Base-by-base conservation (phyloP, 2,888 invertebrate species). In the Corythucha ciliata region DNA sequence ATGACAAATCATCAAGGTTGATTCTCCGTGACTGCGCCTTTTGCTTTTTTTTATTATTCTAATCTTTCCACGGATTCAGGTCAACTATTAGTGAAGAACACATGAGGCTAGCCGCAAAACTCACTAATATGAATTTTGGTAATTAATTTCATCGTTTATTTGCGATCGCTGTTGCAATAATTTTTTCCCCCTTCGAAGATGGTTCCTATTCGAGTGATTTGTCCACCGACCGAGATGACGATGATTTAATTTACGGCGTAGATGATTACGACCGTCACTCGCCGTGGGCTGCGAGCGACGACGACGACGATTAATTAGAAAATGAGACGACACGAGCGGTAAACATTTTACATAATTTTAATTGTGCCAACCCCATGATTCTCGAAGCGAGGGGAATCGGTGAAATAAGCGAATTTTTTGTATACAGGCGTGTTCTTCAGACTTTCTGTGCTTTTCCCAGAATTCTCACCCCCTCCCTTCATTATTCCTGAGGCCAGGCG, bases 1-100 rank as follows among this genome's bases (percentile, higher is more conserved):
- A 45, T 33, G 44, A 49, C 18, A 40, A 36, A 21, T 34, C 20
- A 10, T 46, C 54, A 40, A 49, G 52, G 52, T 48, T 16, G 20
- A 37, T 54, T 34, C 22, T 20, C 10, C n/a, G n/a, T n/a, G 24
- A 41, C 16, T 41, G 41, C 24, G n/a, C 2, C 2, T 12, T 37
- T 16, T 37, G 37, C 2, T n/a, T 37, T 37, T 10, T 37, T n/a
- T 37, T 16, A n/a, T n/a, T n/a, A 29, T 10, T 29, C 29, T 29
- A 29, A n/a, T 29, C 29, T 8, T 10, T 29, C 29, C 12, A 10
- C 29, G 29, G n/a, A 8, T 12, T 12, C 8, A 41, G 8, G 27
- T 56, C 27, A 34, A 59, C 57, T 25, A 48, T 59, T 34, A 57
- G 52, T 22, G 58, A 59, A 53, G 48, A 54, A 8, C 54, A 59